Evolutionary conservation across 2,888 invertebrate species (phyloP), one percentile per base, ranked within the genome.

Genomic region (Gisinianus flammeolus): DNA sequence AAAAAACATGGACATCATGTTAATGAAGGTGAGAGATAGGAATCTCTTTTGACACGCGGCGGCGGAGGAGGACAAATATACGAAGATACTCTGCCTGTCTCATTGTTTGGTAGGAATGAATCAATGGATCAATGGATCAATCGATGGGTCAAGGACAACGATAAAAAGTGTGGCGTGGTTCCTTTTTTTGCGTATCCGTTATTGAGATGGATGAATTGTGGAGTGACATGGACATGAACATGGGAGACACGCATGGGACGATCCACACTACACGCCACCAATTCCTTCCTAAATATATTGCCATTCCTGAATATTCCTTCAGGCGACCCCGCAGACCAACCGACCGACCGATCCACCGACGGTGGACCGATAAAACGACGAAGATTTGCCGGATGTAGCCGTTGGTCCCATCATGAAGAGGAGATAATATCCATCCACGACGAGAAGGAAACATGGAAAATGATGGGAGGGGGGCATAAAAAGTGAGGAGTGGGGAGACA

Each of bases 111-210:
- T n/a, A n/a, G n/a, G n/a, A n/a, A n/a, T n/a, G n/a, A n/a, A n/a
- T n/a, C n/a, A n/a, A n/a, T n/a, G n/a, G n/a, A n/a, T n/a, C n/a
- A n/a, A n/a, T n/a, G n/a, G n/a, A n/a, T n/a, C n/a, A n/a, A n/a
- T n/a, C n/a, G n/a, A n/a, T n/a, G n/a, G n/a, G n/a, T n/a, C n/a
- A n/a, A n/a, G n/a, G n/a, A n/a, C n/a, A n/a, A n/a, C n/a, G n/a
- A n/a, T n/a, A n/a, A n/a, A n/a, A n/a, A n/a, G n/a, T n/a, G n/a
- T n/a, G n/a, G n/a, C n/a, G n/a, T n/a, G n/a, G n/a, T n/a, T n/a
- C n/a, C n/a, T n/a, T n/a, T n/a, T n/a, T n/a, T 44, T 19, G 44
- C 19, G n/a, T 58, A n/a, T 58, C 58, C n/a, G 58, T 58, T 58
- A 58, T 58, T 58, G 58, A n/a, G 58, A 58, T 24, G 24, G 24